Conservation (phyloP, 2,888 invertebrate species). For the Pteria penguin region DNA sequence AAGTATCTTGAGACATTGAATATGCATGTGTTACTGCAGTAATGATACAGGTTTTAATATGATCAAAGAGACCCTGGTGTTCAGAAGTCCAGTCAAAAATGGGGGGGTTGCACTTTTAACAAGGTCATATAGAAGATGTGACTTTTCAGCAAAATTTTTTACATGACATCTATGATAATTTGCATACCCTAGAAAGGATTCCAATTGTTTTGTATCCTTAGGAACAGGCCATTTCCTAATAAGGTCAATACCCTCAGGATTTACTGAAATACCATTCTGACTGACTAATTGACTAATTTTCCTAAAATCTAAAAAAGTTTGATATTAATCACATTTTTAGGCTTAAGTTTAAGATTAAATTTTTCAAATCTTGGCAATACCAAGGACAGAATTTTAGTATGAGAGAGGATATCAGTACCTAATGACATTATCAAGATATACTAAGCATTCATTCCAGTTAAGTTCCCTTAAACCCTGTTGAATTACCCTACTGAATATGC, state of each 20-base stretch:
- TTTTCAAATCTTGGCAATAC: slow-evolving; percentile 14
- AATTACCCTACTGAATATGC: no score
- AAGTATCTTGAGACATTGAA: not conserved
- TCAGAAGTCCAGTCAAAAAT: slow-evolving; percentile 13
- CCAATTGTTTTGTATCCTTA: slow-evolving; percentile 37
- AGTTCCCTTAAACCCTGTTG: no score
- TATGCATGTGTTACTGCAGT: not conserved
- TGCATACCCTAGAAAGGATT: slow-evolving; percentile 49
- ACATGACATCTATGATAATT: slow-evolving; percentile 43
- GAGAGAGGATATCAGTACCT: not conserved
- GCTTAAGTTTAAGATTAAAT: slow-evolving; percentile 29
- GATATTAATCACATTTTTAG: no score
- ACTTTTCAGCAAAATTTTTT: slow-evolving; percentile 26
- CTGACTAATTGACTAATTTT: slow-evolving; percentile 16
- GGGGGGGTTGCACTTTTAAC: slow-evolving; percentile 1
- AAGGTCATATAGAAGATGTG: slow-evolving; percentile 6
- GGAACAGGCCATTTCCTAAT: slow-evolving; percentile 44
- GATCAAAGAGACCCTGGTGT: slow-evolving; percentile 6
- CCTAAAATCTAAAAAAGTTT: slow-evolving; percentile 7
- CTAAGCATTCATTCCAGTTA: slow-evolving; percentile 2
- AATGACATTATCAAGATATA: slow-evolving; percentile 16
- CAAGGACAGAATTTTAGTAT: not conserved
- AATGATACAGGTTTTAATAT: not conserved
- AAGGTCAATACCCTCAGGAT: slow-evolving; percentile 12
- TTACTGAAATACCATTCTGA: slow-evolving; percentile 7